A percentile compares a stretch with the other conserved stretches of the same genome.
Evolutionary conservation across 1,140 invertebrate genomes (phyloP).

Genomic region (Drosophila nannoptera): DNA sequence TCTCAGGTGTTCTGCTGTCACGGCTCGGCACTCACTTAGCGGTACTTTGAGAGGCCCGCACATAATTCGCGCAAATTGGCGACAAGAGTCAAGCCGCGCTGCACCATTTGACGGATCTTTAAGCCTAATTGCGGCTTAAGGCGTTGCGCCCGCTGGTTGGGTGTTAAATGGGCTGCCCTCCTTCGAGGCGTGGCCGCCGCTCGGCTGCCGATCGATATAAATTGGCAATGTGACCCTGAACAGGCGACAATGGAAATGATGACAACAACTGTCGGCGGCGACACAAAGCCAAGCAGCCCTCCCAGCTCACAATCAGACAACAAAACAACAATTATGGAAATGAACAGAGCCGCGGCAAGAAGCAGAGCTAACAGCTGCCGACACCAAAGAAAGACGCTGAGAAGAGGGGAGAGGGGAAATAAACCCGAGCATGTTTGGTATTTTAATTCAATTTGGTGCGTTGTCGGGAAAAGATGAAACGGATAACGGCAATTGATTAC

Average conservation of each 20-base stretch:
- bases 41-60: slow-evolving; percentile 73
- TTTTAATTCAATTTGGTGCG: slow-evolving; percentile 66
- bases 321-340: slow-evolving; percentile 68
- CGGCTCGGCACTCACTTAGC: slow-evolving; percentile 64
- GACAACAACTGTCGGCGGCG: slow-evolving; percentile 35
- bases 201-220: slow-evolving; percentile 56
- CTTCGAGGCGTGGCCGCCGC: slow-evolving; percentile 28
- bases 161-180: slow-evolving; percentile 43
- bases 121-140: slow-evolving; percentile 68
- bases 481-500: slow-evolving; percentile 35
- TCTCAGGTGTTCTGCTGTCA: slow-evolving; percentile 36
- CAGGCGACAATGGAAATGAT: slow-evolving; percentile 19
- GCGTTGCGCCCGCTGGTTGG: slow-evolving; percentile 40
- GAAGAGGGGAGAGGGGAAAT: slow-evolving; percentile 8
- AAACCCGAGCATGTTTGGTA: slow-evolving; percentile 49
- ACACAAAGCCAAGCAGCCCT: slow-evolving; percentile 38
- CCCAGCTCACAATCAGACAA: slow-evolving; percentile 41
- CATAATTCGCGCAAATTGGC: slow-evolving; percentile 77
- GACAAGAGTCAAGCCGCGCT: slow-evolving; percentile 66
- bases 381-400: slow-evolving; percentile 7
- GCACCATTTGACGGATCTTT: slow-evolving; percentile 60
- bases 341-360: slow-evolving; percentile 26
- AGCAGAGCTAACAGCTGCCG: slow-evolving; percentile 28
- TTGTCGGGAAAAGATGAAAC: slow-evolving; percentile 44
- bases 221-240: slow-evolving; percentile 70